Evolutionary conservation across 2,113 vertebrate species (phyloP), one percentile per base, ranked within the genome.

Genomic region (Megaceryle torquata): DNA sequence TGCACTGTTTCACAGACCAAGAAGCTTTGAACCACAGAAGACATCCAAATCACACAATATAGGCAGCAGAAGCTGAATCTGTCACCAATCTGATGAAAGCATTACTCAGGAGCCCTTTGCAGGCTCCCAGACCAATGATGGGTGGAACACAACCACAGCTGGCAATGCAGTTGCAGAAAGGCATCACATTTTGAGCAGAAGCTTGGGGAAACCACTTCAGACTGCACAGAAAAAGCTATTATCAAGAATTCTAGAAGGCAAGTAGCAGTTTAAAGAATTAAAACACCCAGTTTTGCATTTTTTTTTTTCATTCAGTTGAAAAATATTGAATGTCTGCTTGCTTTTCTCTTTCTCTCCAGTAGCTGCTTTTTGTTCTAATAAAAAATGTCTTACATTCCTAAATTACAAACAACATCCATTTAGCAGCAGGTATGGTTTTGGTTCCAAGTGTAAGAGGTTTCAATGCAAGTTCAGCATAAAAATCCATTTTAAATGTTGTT

Each of bases 381-480:
- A 59, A 75, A 89, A 43, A n/a, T 15, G 18, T 41, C 46, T 75
- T 61, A 10, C 78, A 92, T 88, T 96, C 97, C 76, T 95, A 91
- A 96, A 96, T 94, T 95, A 94, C 59, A 46, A 89, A 37, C 64
- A 94, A 46, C 81, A 95, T 65, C 74, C 85, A 71, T 84, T 96
- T 64, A 96, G 84, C 89, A 93, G 74, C 95, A 96, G 43, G 68
- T 77, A 80, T 46, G 76, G 70, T 33, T 86, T 71, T 77, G 82
- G 79, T 96, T 93, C 63, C 1, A 13, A 72, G 20, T 28, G 44
- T 53, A 93, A 75, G 56, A 92, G 8, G 4, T 39, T 76, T 64
- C 53, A 70, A 43, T 37, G 39, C 24, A 67, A 60, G 88, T 68
- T 95, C 67, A 65, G n/a, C 84, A 95, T 69, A 65, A 93, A 82